Percentiles rank a stretch among this genome's conserved stretches.
These are phyloP conservation scores for Nymphicus hollandicus DNA, from an alignment of 2,113 vertebrate species.

Conservation along the genomic window DNA sequence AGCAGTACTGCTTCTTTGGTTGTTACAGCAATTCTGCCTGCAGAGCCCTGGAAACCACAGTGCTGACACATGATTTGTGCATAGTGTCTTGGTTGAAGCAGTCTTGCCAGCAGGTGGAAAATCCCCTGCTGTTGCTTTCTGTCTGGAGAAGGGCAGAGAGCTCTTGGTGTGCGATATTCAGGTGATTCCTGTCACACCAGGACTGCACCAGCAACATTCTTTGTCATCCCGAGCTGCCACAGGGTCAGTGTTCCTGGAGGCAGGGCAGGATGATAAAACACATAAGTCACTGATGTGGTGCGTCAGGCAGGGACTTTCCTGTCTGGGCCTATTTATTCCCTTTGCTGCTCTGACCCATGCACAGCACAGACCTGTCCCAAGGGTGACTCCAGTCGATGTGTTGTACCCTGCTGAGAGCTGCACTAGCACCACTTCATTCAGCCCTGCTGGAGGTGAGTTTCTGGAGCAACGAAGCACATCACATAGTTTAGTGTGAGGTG, in stretches of 20 bases:
- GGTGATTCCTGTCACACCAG: no score
- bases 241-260: not conserved
- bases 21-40: not conserved
- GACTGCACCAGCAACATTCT: accelerated
- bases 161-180: no score
- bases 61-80: no score
- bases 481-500: not conserved
- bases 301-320: not conserved
- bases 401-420: not conserved
- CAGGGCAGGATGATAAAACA: accelerated
- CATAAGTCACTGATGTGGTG: accelerated
- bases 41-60: not conserved
- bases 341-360: not conserved
- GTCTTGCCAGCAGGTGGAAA: not conserved
- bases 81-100: not conserved
- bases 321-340: not conserved
- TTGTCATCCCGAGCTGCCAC: not conserved
- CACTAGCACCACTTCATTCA: not conserved
- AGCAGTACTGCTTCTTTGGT: not conserved
- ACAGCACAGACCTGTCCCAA: accelerated
- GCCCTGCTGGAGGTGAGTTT: not conserved
- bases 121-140: not conserved
- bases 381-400: no score
- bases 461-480: not conserved
- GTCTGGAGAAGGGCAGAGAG: accelerated